Evolutionary conservation across 1,140 invertebrate genomes (phyloP).

Genomic region (Stegodyphus dumicola): DNA sequence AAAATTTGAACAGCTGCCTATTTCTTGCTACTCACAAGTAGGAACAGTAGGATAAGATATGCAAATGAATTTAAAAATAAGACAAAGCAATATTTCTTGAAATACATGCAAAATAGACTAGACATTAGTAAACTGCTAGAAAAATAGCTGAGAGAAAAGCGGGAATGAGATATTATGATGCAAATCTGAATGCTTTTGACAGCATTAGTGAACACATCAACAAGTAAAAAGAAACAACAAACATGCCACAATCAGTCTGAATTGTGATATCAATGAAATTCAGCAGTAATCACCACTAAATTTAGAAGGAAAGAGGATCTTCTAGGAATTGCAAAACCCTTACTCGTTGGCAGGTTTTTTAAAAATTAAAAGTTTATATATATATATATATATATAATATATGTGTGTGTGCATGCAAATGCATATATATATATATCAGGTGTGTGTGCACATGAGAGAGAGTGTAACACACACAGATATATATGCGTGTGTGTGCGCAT

Average conservation of each 20-base stretch:
- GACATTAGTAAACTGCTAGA: not conserved
- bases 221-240: conserved; percentile 46
- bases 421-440: too few species aligned
- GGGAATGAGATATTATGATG: not conserved
- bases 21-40: too few species aligned
- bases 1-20: too few species aligned
- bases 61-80: not conserved
- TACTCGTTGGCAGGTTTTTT: too few species aligned
- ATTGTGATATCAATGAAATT: conserved; percentile 9
- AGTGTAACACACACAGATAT: too few species aligned
- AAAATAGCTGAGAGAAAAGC: not conserved
- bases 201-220: not conserved
- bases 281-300: conserved; percentile 2
- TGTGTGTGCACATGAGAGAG: too few species aligned
- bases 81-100: not conserved
- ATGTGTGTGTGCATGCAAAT: too few species aligned
- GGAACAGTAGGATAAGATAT: too few species aligned
- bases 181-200: not conserved
- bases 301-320: conserved; percentile 5
- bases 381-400: too few species aligned
- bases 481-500: too few species aligned
- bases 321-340: too few species aligned
- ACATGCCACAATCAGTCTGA: conserved; percentile 58
- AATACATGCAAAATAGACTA: not conserved
- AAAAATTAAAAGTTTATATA: too few species aligned